phyloP scores from a whole-genome alignment of 2,888 invertebrate genomes.

The Agonum fuliginosum region DNA sequence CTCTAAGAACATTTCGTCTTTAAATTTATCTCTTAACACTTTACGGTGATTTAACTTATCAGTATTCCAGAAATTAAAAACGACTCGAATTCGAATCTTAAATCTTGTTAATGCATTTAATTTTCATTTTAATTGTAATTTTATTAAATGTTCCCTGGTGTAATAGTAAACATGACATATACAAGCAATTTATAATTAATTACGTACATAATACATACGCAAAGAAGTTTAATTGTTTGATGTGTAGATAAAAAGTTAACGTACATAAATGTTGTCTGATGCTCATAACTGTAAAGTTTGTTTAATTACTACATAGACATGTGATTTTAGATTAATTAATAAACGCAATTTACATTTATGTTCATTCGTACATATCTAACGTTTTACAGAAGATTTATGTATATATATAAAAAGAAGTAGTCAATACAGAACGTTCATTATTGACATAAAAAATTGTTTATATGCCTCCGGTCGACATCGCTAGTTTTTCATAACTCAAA shows the following conservation, averaged over 20 bases:
- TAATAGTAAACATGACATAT: neutral
- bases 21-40: neutral
- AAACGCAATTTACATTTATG: neutral
- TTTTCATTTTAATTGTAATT: neutral
- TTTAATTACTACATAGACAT: neutral
- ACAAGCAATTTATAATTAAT: neutral
- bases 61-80: no score
- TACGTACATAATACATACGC: neutral
- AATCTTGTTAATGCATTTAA: neutral
- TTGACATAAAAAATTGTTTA: no score
- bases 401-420: no score
- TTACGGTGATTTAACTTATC: neutral
- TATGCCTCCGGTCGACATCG: no score
- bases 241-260: conserved; percentile 2
- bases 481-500: no score
- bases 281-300: neutral
- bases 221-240: neutral
- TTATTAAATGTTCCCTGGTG: neutral
- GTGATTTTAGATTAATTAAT: neutral
- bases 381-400: no score
- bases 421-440: no score
- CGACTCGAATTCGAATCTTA: no score
- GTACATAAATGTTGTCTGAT: neutral
- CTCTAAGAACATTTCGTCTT: neutral
- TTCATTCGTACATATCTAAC: no score